Evolutionary conservation across 2,113 vertebrate species (phyloP).

Genomic region (Lophochroa leadbeateri): DNA sequence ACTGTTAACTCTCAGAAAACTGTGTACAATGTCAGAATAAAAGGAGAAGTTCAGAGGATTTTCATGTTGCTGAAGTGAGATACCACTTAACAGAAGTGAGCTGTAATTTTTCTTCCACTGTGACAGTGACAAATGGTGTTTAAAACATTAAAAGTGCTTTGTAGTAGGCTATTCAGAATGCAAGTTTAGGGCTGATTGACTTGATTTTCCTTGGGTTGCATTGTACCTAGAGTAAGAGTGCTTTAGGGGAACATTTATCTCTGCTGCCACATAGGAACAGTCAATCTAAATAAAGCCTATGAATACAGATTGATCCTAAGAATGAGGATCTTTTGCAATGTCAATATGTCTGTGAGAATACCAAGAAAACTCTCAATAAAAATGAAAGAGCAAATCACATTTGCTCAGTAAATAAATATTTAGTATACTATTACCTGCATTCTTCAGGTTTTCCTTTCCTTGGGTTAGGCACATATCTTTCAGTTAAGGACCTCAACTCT

Average conservation of each 20-base stretch:
- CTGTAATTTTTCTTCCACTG: conserved; percentile 37
- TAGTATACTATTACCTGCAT: not conserved
- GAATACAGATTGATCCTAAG: conserved; percentile 3
- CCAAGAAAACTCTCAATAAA: not conserved
- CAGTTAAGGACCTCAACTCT: not conserved
- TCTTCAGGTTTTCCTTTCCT: not conserved
- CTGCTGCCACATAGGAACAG: not conserved
- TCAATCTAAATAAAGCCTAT: conserved; percentile 28
- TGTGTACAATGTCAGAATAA: not conserved
- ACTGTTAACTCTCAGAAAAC: not conserved
- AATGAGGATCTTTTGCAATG: not conserved
- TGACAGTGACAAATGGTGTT: conserved; percentile 42
- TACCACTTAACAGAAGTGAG: conserved; percentile 41
- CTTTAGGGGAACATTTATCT: conserved; percentile 41
- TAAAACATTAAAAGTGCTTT: conserved; percentile 46
- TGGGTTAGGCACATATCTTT: not conserved
- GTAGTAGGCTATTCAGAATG: conserved; percentile 8
- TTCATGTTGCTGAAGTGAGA: conserved; percentile 21
- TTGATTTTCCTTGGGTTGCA: conserved; percentile 20
- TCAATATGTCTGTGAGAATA: conserved; percentile 6
- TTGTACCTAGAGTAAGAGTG: not conserved
- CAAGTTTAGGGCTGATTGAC: conserved; percentile 10
- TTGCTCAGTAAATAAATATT: conserved; percentile 28
- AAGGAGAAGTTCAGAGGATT: conserved; percentile 30
- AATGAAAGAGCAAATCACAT: not conserved